These are phyloP conservation scores for Gasterosteus nipponicus DNA, from an alignment of 2,113 vertebrate species.

Conservation along the genomic window DNA sequence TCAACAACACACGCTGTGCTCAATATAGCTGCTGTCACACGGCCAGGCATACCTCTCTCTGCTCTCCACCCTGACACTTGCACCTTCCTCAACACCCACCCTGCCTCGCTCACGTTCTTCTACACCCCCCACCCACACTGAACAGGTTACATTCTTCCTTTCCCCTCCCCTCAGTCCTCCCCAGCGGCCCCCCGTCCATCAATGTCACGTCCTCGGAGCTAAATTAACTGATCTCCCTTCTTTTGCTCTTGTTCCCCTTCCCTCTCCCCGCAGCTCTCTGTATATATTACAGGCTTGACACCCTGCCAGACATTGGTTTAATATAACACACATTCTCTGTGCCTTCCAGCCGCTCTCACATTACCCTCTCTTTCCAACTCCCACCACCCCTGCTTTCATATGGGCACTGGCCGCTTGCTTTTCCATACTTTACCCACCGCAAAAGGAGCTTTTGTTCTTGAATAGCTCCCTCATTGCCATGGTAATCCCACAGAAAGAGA, in stretches of 20 bases:
- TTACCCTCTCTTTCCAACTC: slow-evolving; percentile 76
- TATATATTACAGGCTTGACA: slow-evolving; percentile 69
- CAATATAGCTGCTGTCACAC: slow-evolving; percentile 83
- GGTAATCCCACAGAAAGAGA: slow-evolving; percentile 74
- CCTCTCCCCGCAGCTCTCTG: slow-evolving; percentile 41
- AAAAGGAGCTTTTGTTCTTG: slow-evolving; percentile 76
- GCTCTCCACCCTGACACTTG: slow-evolving; percentile 67
- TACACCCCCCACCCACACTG: not conserved
- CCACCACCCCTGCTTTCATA: slow-evolving; percentile 65
- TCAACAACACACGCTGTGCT: slow-evolving; percentile 81
- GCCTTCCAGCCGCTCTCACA: slow-evolving; percentile 72
- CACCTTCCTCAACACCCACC: slow-evolving; percentile 58
- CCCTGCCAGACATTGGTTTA: slow-evolving; percentile 75
- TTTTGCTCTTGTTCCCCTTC: slow-evolving; percentile 40
- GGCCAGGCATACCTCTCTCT: slow-evolving; percentile 75
- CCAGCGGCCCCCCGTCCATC: slow-evolving; percentile 56
- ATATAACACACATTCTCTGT: slow-evolving; percentile 76
- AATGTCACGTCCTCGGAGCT: slow-evolving; percentile 65
- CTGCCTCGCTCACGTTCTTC: slow-evolving; percentile 52
- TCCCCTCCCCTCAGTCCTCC: slow-evolving; percentile 28
- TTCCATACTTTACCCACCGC: slow-evolving; percentile 73
- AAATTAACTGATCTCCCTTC: slow-evolving; percentile 70
- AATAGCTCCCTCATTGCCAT: slow-evolving; percentile 77
- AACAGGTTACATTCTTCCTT: slow-evolving; percentile 56
- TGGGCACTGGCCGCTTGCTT: slow-evolving; percentile 65